Percentiles rank a stretch among this genome's conserved stretches.
Conservation (phyloP, 1,140 invertebrate species). For the Mamestra configurata region DNA sequence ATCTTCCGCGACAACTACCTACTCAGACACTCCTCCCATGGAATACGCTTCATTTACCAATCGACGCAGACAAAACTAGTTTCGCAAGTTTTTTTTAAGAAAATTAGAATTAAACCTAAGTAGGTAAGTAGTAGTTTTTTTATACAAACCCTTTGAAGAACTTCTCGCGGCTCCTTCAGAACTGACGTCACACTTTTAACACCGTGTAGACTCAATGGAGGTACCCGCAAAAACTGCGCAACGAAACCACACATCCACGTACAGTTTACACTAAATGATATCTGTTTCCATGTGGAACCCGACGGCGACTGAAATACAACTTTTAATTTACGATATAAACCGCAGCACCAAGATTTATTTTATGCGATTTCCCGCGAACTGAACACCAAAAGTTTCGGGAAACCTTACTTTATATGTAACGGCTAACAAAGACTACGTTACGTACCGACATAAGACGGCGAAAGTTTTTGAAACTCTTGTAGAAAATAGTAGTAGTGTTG, state of each 20-base stretch:
- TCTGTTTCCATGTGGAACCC: neutral
- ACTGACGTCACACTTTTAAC: neutral
- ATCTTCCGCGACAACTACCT: neutral
- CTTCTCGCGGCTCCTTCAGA: neutral
- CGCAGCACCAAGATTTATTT: constrained; percentile 27
- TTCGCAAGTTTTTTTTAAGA: no score
- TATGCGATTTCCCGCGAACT: constrained; percentile 24
- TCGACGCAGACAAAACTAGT: neutral
- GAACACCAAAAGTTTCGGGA: neutral
- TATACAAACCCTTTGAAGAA: no score
- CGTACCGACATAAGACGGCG: neutral
- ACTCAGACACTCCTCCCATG: neutral
- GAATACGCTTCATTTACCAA: neutral
- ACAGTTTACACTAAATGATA: neutral
- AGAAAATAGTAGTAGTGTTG: neutral
- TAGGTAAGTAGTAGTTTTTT: no score
- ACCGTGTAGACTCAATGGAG: neutral
- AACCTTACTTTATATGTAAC: neutral
- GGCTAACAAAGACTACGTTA: neutral
- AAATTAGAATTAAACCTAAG: no score
- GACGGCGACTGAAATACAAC: neutral
- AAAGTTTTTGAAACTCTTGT: neutral
- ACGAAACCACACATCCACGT: neutral
- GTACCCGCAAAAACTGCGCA: neutral
- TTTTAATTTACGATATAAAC: constrained; percentile 42